Base-by-base conservation (phyloP, 2,797 vertebrate genomes). In the Danio aesculapii region DNA sequence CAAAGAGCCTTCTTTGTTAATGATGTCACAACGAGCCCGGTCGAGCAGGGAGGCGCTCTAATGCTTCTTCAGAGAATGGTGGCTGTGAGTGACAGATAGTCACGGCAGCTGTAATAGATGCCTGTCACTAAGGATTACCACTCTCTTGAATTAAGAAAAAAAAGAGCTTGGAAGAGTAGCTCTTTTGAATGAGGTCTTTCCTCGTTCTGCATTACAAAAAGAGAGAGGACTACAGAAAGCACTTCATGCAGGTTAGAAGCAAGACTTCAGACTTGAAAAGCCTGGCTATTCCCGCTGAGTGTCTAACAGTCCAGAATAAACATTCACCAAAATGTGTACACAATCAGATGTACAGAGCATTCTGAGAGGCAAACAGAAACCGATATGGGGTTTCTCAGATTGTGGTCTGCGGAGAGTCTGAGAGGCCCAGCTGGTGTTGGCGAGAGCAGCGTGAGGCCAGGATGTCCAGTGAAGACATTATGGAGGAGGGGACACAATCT, bases 51-150 rank as follows among this genome's bases (percentile, higher is more conserved):
- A 75, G 85, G 62, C 62, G 52, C 63, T 80, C 75, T 52, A 83
- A 84, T 81, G 71, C 76, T 70, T 57, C 46, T 69, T 49, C 21
- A 59, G 63, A 81, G 83, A 68, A 21, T 67, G 81, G 66, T 6
- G 66, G 30, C 64, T 86, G 66, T 81, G 75, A 86, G 75, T 87
- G 84, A 86, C 86, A 84, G 74, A 74, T 67, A 81, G 76, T 82
- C 75, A 77, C 68, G 9, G 83, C 83, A 75, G 57, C 76, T 73
- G 30, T 73, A 83, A 81, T 80, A 61, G 78, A 80, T 52, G 66
- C 59, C 81, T 64, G 81, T 82, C 84, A 81, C 75, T 68, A 81
- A 83, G 79, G 59, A 46, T 62, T 80, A 81, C 77, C 63, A 50
- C 66, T 63, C 62, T 82, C 46, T 72, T 83, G 77, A 85, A 86